Evolutionary conservation across 1,140 invertebrate genomes (phyloP).

Genomic region (Bilobella aurantiaca): DNA sequence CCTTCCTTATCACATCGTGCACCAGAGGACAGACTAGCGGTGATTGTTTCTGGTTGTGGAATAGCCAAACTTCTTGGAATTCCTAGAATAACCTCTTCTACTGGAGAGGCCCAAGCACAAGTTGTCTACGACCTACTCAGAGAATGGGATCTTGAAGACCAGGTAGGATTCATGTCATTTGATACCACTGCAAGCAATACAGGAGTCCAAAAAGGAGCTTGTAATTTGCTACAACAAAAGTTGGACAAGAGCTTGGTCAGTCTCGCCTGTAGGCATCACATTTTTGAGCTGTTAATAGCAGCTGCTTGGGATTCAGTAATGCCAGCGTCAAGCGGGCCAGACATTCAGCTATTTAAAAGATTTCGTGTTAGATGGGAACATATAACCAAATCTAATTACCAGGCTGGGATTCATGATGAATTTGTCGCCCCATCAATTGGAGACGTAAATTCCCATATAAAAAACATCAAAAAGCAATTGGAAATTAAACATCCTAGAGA

Average conservation of each 20-base stretch:
- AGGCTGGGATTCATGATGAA: not conserved
- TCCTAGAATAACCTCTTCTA: conserved; percentile 35
- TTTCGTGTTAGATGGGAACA: not conserved
- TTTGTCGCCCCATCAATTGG: not conserved
- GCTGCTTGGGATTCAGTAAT: not conserved
- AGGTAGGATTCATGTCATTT: conserved; percentile 31
- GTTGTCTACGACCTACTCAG: conserved; percentile 32
- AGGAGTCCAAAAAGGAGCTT: conserved; percentile 11
- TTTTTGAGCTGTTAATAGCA: not conserved
- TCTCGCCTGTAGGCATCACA: not conserved
- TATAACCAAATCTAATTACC: not conserved
- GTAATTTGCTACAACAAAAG: not conserved
- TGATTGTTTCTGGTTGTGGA: conserved; percentile 34
- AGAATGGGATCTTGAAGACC: conserved; percentile 23
- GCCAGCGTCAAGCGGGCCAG: not conserved
- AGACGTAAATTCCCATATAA: conserved; percentile 35
- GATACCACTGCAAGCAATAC: conserved; percentile 32
- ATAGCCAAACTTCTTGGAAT: conserved; percentile 36
- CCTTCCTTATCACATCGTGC: no score
- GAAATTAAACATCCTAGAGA: not conserved
- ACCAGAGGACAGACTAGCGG: conserved; percentile 36
- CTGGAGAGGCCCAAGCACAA: conserved; percentile 30
- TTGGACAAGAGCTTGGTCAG: not conserved
- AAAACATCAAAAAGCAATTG: conserved; percentile 36
- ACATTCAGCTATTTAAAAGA: not conserved